Conservation (phyloP, 2,113 vertebrate species). For the Callocephalon fimbriatum region DNA sequence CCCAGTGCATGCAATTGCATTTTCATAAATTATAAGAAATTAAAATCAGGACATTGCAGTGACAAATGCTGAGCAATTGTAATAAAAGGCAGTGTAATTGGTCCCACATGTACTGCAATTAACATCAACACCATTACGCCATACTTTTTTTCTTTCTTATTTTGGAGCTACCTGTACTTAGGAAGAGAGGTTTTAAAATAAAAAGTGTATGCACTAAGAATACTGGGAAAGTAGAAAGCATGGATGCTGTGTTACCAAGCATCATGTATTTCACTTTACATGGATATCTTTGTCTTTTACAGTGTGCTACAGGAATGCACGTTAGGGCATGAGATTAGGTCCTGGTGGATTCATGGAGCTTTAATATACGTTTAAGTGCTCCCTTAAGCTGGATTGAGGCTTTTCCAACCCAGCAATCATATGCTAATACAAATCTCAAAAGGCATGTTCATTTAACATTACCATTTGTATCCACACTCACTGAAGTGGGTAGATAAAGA, state of each 20-base stretch:
- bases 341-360: not conserved
- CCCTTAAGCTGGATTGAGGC: not conserved
- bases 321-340: not conserved
- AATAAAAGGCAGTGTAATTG: not conserved
- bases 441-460: not conserved
- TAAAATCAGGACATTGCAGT: not conserved
- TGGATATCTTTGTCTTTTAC: not conserved
- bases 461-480: not conserved
- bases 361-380: not conserved
- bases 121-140: not conserved
- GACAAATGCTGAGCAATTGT: not conserved
- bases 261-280: not conserved
- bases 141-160: not conserved
- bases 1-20: not conserved
- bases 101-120: not conserved
- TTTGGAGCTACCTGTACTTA: conserved; percentile 28
- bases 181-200: not conserved
- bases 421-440: not conserved
- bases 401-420: conserved; percentile 8
- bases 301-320: not conserved
- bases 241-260: not conserved
- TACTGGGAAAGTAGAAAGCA: not conserved
- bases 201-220: not conserved
- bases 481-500: not conserved
- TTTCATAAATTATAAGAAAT: not conserved